Evolutionary conservation across 2,888 invertebrate species (phyloP), one percentile per base, ranked within the genome.

Genomic region (Helicoverpa assulta): DNA sequence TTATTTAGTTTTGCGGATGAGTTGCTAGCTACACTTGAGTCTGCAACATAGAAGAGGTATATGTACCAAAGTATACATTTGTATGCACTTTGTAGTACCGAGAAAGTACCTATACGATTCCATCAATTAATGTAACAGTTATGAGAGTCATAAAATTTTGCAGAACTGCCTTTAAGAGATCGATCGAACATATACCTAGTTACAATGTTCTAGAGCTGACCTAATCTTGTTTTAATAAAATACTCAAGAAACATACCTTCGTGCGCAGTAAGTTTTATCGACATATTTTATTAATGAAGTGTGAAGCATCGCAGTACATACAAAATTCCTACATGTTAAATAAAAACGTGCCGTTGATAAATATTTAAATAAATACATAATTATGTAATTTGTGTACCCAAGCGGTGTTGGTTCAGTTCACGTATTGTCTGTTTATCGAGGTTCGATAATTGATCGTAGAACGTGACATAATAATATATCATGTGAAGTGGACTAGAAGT

Each of bases 281-380:
- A 43, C 16, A 43, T 43, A 43, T 43, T 16, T 43, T 43, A 43
- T 16, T 43, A 6, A 47, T 18, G 40, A 10, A 29, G n/a, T 19
- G 19, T 53, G 33, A 68, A 53, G 21, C 29, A 62, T 14, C n/a
- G 1, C 18, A 19, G 21, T 16, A 12, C 19, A 16, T 54, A 67
- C 51, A 33, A 52, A 53, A 68, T 53, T 47, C 43, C 47, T 47
- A 10, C 18, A 18, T 54, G 57, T 61, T 10, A 53, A 53, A 53
- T 54, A 51, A 53, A 40, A 21, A 40, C 40, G 60, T 18, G 18
- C 10, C 6, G 8, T 26, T 19, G 14, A 10, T 21, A 59, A 70
- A 19, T 54, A 51, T 62, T 77, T 52, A 63, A 63, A 56, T 56
- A 77, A 37, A 51, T 40, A 70, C 26, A 75, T 75, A 50, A 70